Percentiles rank a stretch among this genome's conserved stretches.
These are phyloP conservation scores for Chauna torquata DNA, from an alignment of 2,113 vertebrate genomes.

Conservation along the genomic window DNA sequence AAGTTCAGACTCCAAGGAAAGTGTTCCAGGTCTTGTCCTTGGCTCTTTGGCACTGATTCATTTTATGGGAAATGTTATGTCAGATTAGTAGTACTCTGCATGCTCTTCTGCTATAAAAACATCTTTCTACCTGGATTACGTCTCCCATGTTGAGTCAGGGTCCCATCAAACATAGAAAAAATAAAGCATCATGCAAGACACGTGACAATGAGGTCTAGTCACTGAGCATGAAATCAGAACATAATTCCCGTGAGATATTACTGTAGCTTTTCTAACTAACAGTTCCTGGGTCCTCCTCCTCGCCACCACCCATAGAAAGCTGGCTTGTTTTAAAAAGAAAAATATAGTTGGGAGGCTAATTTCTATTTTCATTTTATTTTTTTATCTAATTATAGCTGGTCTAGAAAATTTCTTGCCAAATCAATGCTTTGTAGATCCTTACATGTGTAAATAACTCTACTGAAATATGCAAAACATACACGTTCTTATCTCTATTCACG, in stretches of 20 bases:
- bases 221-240: not conserved
- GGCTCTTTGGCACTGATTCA: not conserved
- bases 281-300: not conserved
- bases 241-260: not conserved
- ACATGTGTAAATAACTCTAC: not conserved
- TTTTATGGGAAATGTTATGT: not conserved
- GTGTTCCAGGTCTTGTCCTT: not conserved
- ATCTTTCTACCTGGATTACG: not conserved
- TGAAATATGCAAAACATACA: not conserved
- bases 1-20: not conserved
- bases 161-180: not conserved
- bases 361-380: too few species aligned
- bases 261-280: not conserved
- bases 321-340: not conserved
- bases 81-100: not conserved
- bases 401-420: not conserved
- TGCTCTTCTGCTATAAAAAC: not conserved
- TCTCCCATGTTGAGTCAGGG: not conserved
- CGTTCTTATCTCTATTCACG: not conserved
- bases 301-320: fast-evolving
- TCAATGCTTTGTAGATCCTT: not conserved
- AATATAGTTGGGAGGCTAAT: not conserved
- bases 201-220: not conserved
- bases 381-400: not conserved
- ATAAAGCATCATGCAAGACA: not conserved